phyloP scores from a whole-genome alignment of 2,888 invertebrate species.

The Tachina grossa region DNA sequence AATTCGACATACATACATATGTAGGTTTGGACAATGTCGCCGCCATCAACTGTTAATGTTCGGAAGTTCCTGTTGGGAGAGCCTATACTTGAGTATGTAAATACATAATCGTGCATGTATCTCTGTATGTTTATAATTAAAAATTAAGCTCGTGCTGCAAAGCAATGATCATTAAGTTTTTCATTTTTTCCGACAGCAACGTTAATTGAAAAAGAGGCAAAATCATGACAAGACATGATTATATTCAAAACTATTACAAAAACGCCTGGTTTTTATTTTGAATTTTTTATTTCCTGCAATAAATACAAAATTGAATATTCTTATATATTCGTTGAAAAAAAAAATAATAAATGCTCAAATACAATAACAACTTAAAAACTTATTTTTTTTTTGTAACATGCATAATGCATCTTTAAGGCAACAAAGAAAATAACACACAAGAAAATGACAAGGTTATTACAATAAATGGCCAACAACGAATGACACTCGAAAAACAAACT shows the following conservation, averaged over 20 bases:
- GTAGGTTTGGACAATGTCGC: too few species aligned
- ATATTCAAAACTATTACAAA: slow-evolving; percentile 29
- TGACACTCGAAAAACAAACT: slow-evolving; percentile 6
- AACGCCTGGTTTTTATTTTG: slow-evolving; percentile 50
- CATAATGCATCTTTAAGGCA: slow-evolving; percentile 47
- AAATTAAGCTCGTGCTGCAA: slow-evolving; percentile 46
- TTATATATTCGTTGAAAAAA: slow-evolving; percentile 19
- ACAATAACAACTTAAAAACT: slow-evolving; percentile 11
- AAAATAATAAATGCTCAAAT: neutral
- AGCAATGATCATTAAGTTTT: slow-evolving; percentile 59
- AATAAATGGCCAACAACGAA: slow-evolving; percentile 39
- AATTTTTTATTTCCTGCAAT: slow-evolving; percentile 23
- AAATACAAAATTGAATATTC: slow-evolving; percentile 20
- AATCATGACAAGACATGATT: slow-evolving; percentile 41
- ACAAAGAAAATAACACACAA: neutral
- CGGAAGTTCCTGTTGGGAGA: too few species aligned
- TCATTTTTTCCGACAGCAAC: slow-evolving; percentile 65
- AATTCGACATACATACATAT: too few species aligned
- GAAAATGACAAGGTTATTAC: slow-evolving; percentile 12
- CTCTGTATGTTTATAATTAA: neutral
- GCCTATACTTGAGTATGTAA: too few species aligned
- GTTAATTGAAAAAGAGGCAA: slow-evolving; percentile 72
- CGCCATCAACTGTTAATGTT: too few species aligned
- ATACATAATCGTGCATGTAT: too few species aligned
- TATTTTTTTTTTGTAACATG: slow-evolving; percentile 19